These are phyloP conservation scores for Perognathus longimembris DNA, from an alignment of 2,113 vertebrate species.

Conservation along the genomic window DNA sequence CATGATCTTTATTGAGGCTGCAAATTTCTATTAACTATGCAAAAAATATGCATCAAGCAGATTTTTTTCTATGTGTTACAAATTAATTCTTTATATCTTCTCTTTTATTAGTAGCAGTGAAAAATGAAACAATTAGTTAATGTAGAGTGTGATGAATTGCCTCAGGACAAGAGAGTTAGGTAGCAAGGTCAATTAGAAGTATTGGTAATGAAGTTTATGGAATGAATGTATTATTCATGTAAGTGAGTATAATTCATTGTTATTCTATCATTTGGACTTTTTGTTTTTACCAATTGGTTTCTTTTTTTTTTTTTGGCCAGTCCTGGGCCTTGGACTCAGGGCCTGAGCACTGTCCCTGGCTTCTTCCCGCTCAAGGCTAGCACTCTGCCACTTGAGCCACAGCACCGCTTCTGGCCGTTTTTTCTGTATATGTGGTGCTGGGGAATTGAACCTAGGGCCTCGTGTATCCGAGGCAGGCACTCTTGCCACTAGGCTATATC, in stretches of 20 bases:
- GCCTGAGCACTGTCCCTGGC: too few relatives aligned
- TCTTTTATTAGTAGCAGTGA: constrained; percentile 29
- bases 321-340: too few relatives aligned
- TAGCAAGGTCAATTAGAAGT: not conserved
- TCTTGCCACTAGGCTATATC: too few relatives aligned
- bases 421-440: too few relatives aligned
- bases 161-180: constrained; percentile 3
- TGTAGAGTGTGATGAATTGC: constrained; percentile 21
- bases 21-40: constrained; percentile 28
- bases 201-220: constrained; percentile 28
- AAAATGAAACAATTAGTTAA: constrained; percentile 38
- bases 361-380: too few relatives aligned
- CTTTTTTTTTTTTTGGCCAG: too few relatives aligned
- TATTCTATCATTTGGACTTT: not conserved
- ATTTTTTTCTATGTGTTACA: constrained; percentile 45
- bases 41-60: not conserved
- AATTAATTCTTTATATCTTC: not conserved
- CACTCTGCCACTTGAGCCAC: too few relatives aligned
- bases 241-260: not conserved
- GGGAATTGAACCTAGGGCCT: too few relatives aligned
- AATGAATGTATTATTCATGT: constrained; percentile 33
- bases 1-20: not conserved
- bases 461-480: too few relatives aligned
- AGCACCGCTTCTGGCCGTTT: too few relatives aligned
- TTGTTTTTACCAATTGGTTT: constrained; percentile 23